These are phyloP conservation scores for Limnephilus lunatus DNA, from an alignment of 2,888 invertebrate species.

Conservation along the genomic window DNA sequence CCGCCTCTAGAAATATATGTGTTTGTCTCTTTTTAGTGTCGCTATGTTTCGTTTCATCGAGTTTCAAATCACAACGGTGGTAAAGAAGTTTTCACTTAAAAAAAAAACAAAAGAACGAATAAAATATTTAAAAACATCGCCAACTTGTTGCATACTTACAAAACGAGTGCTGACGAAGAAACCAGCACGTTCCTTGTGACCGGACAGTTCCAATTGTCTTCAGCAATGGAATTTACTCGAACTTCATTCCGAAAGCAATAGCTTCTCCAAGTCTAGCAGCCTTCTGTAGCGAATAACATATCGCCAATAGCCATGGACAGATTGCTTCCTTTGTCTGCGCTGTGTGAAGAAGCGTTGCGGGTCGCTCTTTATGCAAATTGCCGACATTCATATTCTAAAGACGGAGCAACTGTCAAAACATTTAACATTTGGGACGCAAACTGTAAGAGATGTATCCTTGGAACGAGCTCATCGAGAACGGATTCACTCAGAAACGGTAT, in stretches of 20 bases:
- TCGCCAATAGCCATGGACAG: neutral
- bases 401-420: constrained; percentile 62
- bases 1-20: no score
- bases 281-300: neutral
- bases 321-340: constrained; percentile 23
- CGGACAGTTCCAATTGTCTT: neutral
- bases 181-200: neutral
- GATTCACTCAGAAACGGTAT: neutral
- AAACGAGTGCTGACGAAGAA: neutral
- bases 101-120: no score
- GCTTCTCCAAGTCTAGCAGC: neutral
- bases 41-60: no score
- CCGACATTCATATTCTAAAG: constrained; percentile 56
- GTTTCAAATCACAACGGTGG: no score
- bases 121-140: neutral
- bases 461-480: neutral
- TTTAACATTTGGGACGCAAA: constrained; percentile 41
- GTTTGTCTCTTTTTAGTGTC: no score
- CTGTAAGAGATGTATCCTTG: neutral
- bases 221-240: neutral
- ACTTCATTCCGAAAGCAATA: neutral
- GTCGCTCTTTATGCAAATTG: constrained; percentile 60
- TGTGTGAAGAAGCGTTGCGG: neutral
- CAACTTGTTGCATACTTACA: neutral
- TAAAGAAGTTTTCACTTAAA: no score